phyloP scores from a whole-genome alignment of 2,113 vertebrate genomes.

The Recurvirostra avosetta region DNA sequence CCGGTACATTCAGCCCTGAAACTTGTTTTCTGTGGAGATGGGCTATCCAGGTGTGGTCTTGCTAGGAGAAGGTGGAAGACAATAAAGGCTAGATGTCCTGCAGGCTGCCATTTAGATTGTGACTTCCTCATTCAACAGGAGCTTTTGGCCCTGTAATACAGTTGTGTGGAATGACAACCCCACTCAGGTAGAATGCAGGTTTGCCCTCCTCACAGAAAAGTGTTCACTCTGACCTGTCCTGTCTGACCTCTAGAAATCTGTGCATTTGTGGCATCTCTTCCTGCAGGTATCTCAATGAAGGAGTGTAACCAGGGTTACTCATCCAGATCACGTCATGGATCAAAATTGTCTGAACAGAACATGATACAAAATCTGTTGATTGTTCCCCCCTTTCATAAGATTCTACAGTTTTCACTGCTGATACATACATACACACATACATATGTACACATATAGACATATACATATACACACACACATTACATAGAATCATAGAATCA shows the following conservation, averaged over 20 bases:
- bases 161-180: no score
- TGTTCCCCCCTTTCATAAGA: no score
- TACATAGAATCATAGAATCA: no score
- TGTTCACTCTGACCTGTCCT: background rate
- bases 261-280: background rate
- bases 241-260: background rate
- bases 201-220: fast-evolving
- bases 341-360: no score
- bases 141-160: background rate
- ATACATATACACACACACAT: no score
- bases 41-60: background rate
- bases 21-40: background rate
- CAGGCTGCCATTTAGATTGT: background rate
- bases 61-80: background rate
- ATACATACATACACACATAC: no score
- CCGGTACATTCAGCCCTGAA: background rate
- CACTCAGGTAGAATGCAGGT: no score
- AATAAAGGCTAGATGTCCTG: background rate
- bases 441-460: no score
- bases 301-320: background rate
- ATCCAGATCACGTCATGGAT: background rate
- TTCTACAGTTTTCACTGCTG: no score
- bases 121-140: background rate
- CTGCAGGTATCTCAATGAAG: background rate
- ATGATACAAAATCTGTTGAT: no score